These are phyloP conservation scores for Sorex maritimensis DNA, from an alignment of 2,797 vertebrate species.

Conservation along the genomic window DNA sequence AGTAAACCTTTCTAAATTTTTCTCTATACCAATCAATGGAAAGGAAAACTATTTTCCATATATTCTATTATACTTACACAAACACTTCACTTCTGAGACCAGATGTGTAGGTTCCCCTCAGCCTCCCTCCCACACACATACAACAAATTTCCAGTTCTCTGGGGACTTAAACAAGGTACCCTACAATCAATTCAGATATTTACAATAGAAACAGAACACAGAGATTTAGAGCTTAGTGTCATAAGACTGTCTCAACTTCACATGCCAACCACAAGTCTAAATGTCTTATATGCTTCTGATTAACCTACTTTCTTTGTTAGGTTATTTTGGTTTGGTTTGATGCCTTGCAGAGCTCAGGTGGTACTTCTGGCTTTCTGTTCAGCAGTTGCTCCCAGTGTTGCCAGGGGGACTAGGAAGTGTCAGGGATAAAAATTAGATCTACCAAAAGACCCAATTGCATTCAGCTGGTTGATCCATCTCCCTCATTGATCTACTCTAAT, in stretches of 20 bases:
- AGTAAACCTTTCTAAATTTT: background rate
- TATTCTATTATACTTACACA: background rate
- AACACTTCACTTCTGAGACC: conserved; percentile 14
- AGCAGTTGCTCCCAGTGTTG: no score
- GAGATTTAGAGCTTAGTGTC: no score
- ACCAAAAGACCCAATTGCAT: no score
- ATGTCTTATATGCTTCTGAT: background rate
- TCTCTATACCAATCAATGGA: background rate
- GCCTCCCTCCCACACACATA: background rate
- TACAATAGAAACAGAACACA: no score
- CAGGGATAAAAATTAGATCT: no score
- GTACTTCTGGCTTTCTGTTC: no score
- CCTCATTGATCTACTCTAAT: background rate
- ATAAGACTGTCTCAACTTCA: background rate
- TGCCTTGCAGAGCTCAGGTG: no score
- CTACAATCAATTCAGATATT: background rate
- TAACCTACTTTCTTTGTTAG: background rate
- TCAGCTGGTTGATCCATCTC: no score
- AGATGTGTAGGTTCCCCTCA: background rate
- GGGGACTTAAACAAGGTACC: background rate
- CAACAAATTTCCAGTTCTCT: conserved; percentile 12
- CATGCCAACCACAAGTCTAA: background rate
- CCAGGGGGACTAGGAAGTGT: no score
- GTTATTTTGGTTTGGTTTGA: no score
- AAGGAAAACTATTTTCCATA: conserved; percentile 10